Conservation (phyloP, 1,140 invertebrate genomes). For the Bombus picipes region DNA sequence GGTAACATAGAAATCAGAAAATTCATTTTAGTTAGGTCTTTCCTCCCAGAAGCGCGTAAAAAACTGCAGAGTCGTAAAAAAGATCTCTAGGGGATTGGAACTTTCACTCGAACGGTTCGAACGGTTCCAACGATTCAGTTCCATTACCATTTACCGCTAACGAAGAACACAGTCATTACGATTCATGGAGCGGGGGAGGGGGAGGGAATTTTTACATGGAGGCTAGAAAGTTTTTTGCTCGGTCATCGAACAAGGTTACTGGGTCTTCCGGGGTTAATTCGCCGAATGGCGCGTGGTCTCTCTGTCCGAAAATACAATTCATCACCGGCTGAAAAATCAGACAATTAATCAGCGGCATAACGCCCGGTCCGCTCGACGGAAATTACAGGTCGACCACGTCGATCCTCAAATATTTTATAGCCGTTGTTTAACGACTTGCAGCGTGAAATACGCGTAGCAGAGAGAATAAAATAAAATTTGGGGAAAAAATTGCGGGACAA, state of each 20-base stretch:
- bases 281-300: background rate
- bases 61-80: background rate
- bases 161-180: background rate
- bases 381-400: slow-evolving; percentile 26
- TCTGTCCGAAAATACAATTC: slow-evolving; percentile 30
- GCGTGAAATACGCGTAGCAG: slow-evolving; percentile 20
- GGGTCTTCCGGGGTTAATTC: slow-evolving; percentile 16
- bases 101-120: background rate
- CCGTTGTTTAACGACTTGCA: slow-evolving; percentile 34
- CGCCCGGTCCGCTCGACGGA: slow-evolving; percentile 7
- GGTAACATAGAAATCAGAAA: background rate
- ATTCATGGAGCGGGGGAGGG: accelerated
- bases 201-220: too few species aligned
- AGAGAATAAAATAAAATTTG: slow-evolving; percentile 7
- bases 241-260: slow-evolving; percentile 18
- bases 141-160: background rate
- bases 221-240: background rate
- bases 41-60: background rate
- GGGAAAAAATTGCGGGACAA: background rate
- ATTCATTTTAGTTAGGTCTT: background rate
- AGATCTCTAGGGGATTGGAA: background rate
- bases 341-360: slow-evolving; percentile 39
- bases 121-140: background rate
- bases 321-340: slow-evolving; percentile 31
- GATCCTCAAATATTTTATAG: slow-evolving; percentile 22